Base-by-base conservation (phyloP, 2,888 invertebrate species). In the Autographa gamma region DNA sequence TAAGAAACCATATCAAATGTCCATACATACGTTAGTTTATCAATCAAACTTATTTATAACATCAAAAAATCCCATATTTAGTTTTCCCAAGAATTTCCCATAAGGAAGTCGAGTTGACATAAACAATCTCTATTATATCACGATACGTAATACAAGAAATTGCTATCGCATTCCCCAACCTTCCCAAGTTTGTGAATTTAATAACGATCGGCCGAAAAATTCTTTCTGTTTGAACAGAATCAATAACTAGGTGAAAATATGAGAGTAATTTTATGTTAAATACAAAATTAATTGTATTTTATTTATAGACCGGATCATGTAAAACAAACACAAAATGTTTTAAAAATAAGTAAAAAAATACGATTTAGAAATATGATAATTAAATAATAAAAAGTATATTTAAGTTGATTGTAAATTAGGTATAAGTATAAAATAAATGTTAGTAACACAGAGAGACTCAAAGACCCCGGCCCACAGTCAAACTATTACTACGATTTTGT, bases 121-220 rank as follows among this genome's bases (percentile, higher is more conserved):
- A 56, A 56, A 56, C 11, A 74, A 31, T 60, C 16, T 60, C 34
- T 7, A 68, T 48, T 7, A 38, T 38, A 41, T 5, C 9, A 56
- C 34, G 11, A 11, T 32, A 60, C 32, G 14, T 59, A 62, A 66
- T 66, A n/a, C 8, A 63, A 41, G 16, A 61, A 61, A 63, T 66
- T 62, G 54, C 66, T 13, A 54, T 31, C 48, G 7, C 16, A 73
- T 62, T 59, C 60, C 18, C 56, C 60, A 60, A 6, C 9, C 32
- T 48, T 7, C n/a, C 54, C 6, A 67, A 74, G 71, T 81, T 81
- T 72, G 78, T 70, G 71, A 80, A 78, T 68, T 66, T 66, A 73
- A 68, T 65, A 68, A 65, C n/a, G 54, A 64, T 38, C 43, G 31
- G 4, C 8, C 18, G 41, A 74, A 70, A 72, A 74, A 68, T 59